Conservation (phyloP, 2,113 vertebrate genomes). For the Pycnonotus jocosus region DNA sequence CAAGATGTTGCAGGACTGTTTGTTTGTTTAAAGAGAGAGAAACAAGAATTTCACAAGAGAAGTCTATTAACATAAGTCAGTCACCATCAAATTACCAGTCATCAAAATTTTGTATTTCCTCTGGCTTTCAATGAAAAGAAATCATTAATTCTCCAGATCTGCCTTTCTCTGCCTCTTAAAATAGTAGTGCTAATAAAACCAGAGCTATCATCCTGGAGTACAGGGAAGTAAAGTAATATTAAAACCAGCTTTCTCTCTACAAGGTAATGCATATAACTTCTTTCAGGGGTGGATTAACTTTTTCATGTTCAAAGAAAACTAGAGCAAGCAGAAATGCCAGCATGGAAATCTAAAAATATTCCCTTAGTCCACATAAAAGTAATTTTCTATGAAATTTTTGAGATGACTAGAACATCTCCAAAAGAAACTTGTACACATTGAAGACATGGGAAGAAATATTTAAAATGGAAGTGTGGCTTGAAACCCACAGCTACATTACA, state of each 20-base stretch:
- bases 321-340: conserved; percentile 1
- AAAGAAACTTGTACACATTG: neutral
- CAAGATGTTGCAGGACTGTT: neutral
- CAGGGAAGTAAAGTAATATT: neutral
- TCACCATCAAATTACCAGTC: neutral
- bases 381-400: neutral
- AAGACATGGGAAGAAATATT: neutral
- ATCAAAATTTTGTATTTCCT: neutral
- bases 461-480: neutral
- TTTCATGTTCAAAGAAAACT: conserved; percentile 17
- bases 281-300: conserved; percentile 20
- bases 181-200: neutral
- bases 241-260: neutral
- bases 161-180: neutral
- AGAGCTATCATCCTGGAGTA: neutral
- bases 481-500: neutral
- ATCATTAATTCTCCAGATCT: neutral
- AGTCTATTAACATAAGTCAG: neutral
- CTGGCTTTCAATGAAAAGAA: neutral
- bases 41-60: neutral
- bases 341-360: conserved; percentile 2
- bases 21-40: neutral
- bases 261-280: neutral
- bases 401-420: neutral
- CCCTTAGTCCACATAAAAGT: neutral